Evolutionary conservation across 35 echinoderm and acorn worm genomes (phyloP), one percentile per base, ranked within the genome.

Genomic region (Nesometra sesokonis): DNA sequence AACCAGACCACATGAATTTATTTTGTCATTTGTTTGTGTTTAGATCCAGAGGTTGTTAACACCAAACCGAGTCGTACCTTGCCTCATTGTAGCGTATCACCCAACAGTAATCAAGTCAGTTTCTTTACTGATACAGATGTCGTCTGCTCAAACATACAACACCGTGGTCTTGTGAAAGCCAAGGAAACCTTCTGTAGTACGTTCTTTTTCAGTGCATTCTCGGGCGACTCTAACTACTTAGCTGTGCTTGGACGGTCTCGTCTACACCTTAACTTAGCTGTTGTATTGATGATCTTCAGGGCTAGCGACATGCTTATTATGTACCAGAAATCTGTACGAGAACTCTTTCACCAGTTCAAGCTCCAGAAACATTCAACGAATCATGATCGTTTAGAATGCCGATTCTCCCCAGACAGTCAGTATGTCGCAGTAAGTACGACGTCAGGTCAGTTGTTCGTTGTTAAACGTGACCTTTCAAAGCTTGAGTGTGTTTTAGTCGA

Each of bases 371-470:
- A 67, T 27, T 27, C 23, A 67, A 67, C 23, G 23, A 67, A 67
- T 67, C 52, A 67, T 13, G 52, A 67, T 67, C 52, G 52, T 67
- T 67, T 67, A 67, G 52, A 67, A 67, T 67, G 52, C 23, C 7
- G 21, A 27, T 93, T 91, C 79, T 91, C 94, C 9, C 94, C 94
- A 36, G 89, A 93, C 57, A 88, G 91, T 35, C 76, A 93, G 30
- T 82, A 83, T 32, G 91, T 97, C 31, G 91, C 91, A 0, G 91
- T 97, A 29, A 97, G 91, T 36, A 91, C 91, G 13, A 85, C 88
- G 17, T 88, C 83, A 21, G 94, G 94, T 32, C 85, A 86, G 29
- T 87, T 97, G 46, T 97, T 97, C 76, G 37, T 97, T 32, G 91
- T 93, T 17, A 93, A 79, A 76, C 85, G 84, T 34, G 80, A 86